Evolutionary conservation across 2,888 invertebrate genomes (phyloP), one percentile per base, ranked within the genome.

Genomic region (Cataglyphis livida): DNA sequence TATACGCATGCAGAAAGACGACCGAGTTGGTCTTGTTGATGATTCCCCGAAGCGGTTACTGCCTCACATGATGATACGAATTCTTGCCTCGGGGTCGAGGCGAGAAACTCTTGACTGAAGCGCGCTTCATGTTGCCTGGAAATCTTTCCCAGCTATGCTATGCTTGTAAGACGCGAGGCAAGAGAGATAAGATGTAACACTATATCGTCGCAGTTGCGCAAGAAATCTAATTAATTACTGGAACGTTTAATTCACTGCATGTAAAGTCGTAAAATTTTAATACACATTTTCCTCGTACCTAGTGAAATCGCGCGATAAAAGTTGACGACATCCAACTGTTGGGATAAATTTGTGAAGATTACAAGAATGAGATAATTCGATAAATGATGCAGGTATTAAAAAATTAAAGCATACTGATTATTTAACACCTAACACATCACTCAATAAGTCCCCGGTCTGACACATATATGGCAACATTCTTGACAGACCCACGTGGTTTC

Each of bases 151-250:
- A n/a, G n/a, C n/a, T 51, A 12, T 25, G 35, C 32, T 38, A n/a
- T 18, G 41, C 41, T 57, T 21, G 57, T 21, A 57, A 70, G 25
- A 41, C 57, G 41, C 66, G 21, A 41, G 21, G 41, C 41, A 41
- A 35, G 35, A 70, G 51, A 35, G n/a, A 51, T 51, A 51, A 32
- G n/a, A 21, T 21, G 12, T n/a, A n/a, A 28, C 25, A 6, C 18
- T 21, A 44, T 35, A 35, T 9, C 15, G n/a, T 62, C 51, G 66
- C 12, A 68, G 54, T 78, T 70, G 32, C 21, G 41, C n/a, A 28
- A 57, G 70, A 21, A 78, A 70, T 70, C 32, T 57, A 70, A 78
- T 76, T 68, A 76, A 68, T 78, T 70, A 41, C 57, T 25, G 70
- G 21, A 57, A 32, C 25, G 21, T 57, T 78, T 44, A 78, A 70